Evolutionary conservation across 2,113 vertebrate genomes (phyloP).

Genomic region (Tichodroma muraria): DNA sequence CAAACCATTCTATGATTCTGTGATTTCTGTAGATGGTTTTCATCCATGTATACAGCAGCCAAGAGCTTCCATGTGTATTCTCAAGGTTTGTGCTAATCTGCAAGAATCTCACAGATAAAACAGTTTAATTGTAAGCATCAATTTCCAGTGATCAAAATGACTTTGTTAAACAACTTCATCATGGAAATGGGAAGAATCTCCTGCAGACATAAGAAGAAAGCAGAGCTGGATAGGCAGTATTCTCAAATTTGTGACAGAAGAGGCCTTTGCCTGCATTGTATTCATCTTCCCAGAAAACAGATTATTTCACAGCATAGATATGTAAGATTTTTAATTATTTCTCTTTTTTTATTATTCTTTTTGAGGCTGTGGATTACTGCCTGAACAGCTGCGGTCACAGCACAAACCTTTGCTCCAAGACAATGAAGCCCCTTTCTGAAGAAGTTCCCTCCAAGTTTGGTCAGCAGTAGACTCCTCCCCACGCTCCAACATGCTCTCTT

Average conservation of each 20-base stretch:
- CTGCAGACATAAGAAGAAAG: background rate
- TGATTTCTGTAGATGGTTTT: background rate
- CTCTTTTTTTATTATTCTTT: background rate
- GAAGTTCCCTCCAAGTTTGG: background rate
- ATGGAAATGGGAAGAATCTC: background rate
- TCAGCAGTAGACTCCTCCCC: background rate
- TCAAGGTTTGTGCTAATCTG: background rate
- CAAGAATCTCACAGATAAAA: background rate
- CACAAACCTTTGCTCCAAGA: background rate
- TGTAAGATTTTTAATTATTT: background rate
- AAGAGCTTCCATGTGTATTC: background rate
- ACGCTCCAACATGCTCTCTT: fast-evolving
- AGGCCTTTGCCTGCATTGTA: background rate
- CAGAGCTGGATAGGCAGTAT: background rate
- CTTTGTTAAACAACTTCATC: background rate
- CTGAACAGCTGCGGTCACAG: background rate
- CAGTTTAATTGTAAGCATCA: background rate
- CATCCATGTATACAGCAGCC: background rate
- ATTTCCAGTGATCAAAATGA: background rate
- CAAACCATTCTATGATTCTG: background rate
- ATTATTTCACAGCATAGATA: background rate
- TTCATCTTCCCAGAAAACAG: background rate
- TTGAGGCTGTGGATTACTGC: background rate
- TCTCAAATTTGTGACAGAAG: background rate
- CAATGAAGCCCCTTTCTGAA: background rate